These are phyloP conservation scores for Brachionichthys hirsutus DNA, from an alignment of 2,113 vertebrate species.

Conservation along the genomic window DNA sequence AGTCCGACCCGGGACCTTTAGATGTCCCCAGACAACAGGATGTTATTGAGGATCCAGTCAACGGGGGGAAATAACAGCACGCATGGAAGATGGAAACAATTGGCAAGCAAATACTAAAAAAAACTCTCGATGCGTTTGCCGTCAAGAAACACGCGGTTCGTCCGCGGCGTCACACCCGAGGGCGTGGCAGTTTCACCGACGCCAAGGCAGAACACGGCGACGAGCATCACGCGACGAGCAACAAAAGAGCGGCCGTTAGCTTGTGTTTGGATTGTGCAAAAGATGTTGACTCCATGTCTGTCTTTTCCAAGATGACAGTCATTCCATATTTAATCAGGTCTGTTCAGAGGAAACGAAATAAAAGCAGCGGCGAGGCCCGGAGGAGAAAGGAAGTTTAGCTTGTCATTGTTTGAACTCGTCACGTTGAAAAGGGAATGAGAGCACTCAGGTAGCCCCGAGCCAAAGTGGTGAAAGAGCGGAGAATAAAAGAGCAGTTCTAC, in stretches of 20 bases:
- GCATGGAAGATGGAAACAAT: conserved; percentile 37
- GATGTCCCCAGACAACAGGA: conserved; percentile 72
- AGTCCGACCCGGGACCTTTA: conserved; percentile 46
- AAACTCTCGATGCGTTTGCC: conserved; percentile 45
- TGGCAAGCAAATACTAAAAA: conserved; percentile 59
- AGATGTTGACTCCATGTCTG: conserved; percentile 13
- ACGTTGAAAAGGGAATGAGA: conserved; percentile 64
- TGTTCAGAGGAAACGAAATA: conserved; percentile 41
- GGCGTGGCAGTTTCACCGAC: too few species aligned
- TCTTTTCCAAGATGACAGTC: conserved; percentile 12
- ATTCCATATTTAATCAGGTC: conserved; percentile 19
- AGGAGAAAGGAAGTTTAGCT: conserved; percentile 38
- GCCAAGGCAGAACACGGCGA: too few species aligned
- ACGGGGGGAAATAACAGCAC: conserved; percentile 54
- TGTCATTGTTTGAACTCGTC: conserved; percentile 57
- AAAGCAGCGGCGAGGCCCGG: conserved; percentile 25
- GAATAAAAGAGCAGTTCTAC: conserved; percentile 46
- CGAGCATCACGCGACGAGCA: too few species aligned
- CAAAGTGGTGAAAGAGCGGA: conserved; percentile 57
- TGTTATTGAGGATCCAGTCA: conserved; percentile 64
- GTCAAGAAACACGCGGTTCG: not conserved
- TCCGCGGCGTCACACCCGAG: too few species aligned
- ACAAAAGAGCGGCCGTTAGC: not conserved
- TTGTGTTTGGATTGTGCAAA: conserved; percentile 24
- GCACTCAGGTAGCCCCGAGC: conserved; percentile 50